Percentiles rank a stretch among this genome's conserved stretches.
Evolutionary conservation across 2,113 vertebrate species (phyloP).

Genomic region (Tricholaema leucomelas): DNA sequence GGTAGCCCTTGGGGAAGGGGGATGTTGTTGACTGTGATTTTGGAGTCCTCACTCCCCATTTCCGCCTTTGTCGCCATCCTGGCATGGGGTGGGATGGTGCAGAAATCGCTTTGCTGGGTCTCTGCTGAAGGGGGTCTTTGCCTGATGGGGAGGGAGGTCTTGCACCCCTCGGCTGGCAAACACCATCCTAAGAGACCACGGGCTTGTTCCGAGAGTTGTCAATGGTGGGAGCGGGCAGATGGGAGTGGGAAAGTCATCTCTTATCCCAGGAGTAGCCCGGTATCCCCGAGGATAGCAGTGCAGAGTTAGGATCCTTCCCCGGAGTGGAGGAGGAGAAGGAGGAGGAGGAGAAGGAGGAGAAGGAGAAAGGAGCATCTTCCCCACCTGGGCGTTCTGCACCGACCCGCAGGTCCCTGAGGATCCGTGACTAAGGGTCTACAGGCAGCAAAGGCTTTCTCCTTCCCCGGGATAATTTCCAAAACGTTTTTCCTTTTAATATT

Average conservation of each 20-base stretch:
- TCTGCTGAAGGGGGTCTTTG: neutral
- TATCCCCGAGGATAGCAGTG: no score
- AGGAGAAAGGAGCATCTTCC: neutral
- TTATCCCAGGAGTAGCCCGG: neutral
- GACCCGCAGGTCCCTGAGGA: neutral
- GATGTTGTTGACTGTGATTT: neutral
- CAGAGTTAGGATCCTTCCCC: no score
- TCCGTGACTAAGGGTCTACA: neutral
- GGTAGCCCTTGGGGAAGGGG: neutral
- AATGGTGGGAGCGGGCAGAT: rapidly evolving
- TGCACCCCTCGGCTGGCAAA: neutral
- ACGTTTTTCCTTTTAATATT: neutral
- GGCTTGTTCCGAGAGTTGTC: neutral
- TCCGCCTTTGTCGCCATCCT: neutral
- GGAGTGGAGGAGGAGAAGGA: neutral
- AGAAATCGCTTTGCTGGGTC: neutral
- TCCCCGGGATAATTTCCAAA: neutral
- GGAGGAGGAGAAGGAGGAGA: neutral
- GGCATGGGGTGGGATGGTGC: no score
- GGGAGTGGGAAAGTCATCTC: neutral
- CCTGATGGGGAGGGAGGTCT: neutral
- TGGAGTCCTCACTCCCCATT: neutral
- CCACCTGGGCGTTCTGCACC: neutral
- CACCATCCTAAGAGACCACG: neutral
- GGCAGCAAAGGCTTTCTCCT: neutral